Conservation (phyloP, 2,888 invertebrate genomes). For the Podotricha telesiphe region DNA sequence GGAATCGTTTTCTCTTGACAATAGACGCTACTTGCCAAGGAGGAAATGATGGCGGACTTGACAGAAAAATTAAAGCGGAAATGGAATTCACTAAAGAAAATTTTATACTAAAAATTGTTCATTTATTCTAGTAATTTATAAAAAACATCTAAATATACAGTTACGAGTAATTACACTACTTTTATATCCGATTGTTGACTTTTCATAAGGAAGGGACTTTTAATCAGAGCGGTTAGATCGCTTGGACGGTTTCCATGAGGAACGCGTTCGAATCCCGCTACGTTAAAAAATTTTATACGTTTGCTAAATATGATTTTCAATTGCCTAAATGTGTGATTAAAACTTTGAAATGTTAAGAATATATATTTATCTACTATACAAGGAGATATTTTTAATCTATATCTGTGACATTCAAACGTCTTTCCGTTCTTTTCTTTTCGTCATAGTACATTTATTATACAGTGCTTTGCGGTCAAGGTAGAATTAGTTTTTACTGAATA, state of each 20-base stretch:
- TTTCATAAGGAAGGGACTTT: slow-evolving; percentile 15
- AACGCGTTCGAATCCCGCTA: no score
- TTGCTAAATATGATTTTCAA: no score
- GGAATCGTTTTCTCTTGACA: slow-evolving; percentile 36
- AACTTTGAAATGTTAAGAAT: no score
- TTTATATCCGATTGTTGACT: slow-evolving; percentile 43
- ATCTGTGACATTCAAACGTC: background rate
- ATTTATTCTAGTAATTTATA: slow-evolving; percentile 59
- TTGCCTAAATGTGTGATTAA: no score
- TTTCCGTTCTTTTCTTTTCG: background rate
- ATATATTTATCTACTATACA: background rate
- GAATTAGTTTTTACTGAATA: no score
- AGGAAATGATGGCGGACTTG: slow-evolving; percentile 40
- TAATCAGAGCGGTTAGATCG: background rate
- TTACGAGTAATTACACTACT: slow-evolving; percentile 50
- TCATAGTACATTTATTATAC: background rate
- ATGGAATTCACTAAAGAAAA: slow-evolving; percentile 39
- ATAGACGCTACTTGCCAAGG: slow-evolving; percentile 39
- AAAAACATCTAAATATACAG: slow-evolving; percentile 36
- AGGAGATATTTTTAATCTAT: slow-evolving; percentile 9
- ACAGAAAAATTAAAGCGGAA: slow-evolving; percentile 53
- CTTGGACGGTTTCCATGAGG: no score
- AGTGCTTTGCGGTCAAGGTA: background rate
- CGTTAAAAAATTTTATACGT: no score
- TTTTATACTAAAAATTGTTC: slow-evolving; percentile 30